Evolutionary conservation across 2,797 vertebrate genomes (phyloP), one percentile per base, ranked within the genome.

Genomic region (Eurystomus glaucurus): DNA sequence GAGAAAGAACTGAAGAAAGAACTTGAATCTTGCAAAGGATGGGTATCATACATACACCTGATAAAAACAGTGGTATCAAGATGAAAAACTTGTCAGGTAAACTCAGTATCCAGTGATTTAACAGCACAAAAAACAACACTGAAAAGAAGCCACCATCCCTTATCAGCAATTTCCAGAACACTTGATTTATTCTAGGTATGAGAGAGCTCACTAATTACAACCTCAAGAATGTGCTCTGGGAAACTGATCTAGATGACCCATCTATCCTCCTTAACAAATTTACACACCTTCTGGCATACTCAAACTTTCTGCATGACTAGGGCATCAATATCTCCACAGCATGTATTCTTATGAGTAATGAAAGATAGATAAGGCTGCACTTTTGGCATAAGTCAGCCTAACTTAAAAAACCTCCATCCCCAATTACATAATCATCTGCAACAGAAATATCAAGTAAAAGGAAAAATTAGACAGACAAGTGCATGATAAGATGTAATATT

Each of bases 131-230:
- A 90, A 76, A 17, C 18, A 91, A 28, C n/a, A 11, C 22, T 21
- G 68, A 43, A 76, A 82, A 70, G 64, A 66, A 87, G 60, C 29
- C 29, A 72, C 33, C n/a, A 51, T 51, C 19, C 29, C 35, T 90
- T 80, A 79, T 57, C 82, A 84, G 60, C 20, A 25, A 1, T 52
- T 95, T 77, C 48, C 60, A 90, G 90, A 80, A 57, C 57, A 82
- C 35, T 80, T 77, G 76, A 88, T 95, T 94, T 83, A 93, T 86
- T 77, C 75, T 61, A 80, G n/a, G 58, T 58, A 91, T 1, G 23
- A 79, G n/a, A 74, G 35, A 60, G 57, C 41, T 88, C n/a, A 41
- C 68, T 90, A 77, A 96, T 90, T 95, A 82, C 68, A 91, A 25
- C 51, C 82, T 65, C 29, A 83, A 46, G 74, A 87, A 85, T 10